These are phyloP conservation scores for Megastigmus dorsalis DNA, from an alignment of 2,888 invertebrate genomes.

Conservation along the genomic window DNA sequence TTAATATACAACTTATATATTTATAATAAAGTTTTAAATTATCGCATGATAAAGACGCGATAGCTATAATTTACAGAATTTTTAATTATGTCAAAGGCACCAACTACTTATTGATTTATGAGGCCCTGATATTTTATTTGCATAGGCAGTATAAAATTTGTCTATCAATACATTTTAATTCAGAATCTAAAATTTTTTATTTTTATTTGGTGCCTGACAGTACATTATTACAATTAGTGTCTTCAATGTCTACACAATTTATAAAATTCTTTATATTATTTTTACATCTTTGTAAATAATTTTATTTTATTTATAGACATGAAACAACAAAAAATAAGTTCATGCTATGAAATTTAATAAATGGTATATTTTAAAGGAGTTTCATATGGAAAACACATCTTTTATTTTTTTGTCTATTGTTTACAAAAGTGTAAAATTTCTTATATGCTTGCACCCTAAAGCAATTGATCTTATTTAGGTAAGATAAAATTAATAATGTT, in stretches of 20 bases:
- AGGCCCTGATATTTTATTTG: background rate
- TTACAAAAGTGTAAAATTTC: slow-evolving; percentile 41
- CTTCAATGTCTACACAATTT: slow-evolving; percentile 4
- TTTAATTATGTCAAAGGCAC: slow-evolving; percentile 31
- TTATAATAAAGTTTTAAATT: slow-evolving; percentile 24
- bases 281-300: background rate
- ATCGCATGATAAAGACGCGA: background rate
- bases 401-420: slow-evolving; percentile 22
- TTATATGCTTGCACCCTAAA: background rate
- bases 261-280: slow-evolving; percentile 2
- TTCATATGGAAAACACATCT: slow-evolving; percentile 22
- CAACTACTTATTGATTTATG: slow-evolving; percentile 8
- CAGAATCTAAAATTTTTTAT: background rate
- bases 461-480: slow-evolving; percentile 9
- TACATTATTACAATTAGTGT: slow-evolving; percentile 1
- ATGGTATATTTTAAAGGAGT: slow-evolving; percentile 4
- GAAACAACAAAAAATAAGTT: slow-evolving; percentile 31
- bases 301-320: slow-evolving; percentile 13
- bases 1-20: slow-evolving; percentile 28
- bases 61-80: background rate
- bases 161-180: background rate
- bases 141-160: background rate
- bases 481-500: slow-evolving; percentile 24
- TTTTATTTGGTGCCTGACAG: slow-evolving; percentile 9
- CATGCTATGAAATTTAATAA: slow-evolving; percentile 24